Conservation (phyloP, 2,113 vertebrate genomes). For the Phaethon lepturus region DNA sequence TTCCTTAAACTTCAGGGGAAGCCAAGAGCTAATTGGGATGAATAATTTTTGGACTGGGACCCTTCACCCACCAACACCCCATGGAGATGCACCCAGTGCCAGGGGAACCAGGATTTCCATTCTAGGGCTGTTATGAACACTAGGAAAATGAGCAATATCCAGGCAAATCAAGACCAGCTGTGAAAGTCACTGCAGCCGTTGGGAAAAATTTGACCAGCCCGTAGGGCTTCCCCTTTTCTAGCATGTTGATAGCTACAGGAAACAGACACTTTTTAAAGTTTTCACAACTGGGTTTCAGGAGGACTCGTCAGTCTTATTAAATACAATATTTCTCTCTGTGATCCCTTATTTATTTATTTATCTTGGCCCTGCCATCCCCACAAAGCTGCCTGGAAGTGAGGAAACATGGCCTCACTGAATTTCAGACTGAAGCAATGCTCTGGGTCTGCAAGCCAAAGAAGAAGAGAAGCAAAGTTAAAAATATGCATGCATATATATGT, state of each 20-base stretch:
- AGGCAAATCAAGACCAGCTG: conserved; percentile 50
- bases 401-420: not conserved
- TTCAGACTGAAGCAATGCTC: not conserved
- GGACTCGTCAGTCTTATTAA: not conserved
- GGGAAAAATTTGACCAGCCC: not conserved
- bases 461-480: conserved; percentile 3
- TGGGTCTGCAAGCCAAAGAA: not conserved
- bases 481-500: not conserved
- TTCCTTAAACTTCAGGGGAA: not conserved
- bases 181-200: not conserved
- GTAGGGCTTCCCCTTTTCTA: not conserved
- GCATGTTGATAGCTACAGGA: conserved; percentile 16
- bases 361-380: not conserved
- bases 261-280: conserved; percentile 23
- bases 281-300: conserved; percentile 15
- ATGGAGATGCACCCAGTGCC: not conserved
- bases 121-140: not conserved
- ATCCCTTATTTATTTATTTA: conserved; percentile 33
- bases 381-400: not conserved
- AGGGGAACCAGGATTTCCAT: not conserved
- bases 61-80: not conserved
- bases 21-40: not conserved
- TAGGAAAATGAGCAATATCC: not conserved
- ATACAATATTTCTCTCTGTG: not conserved
- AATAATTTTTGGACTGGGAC: not conserved